Evolutionary conservation across 2,888 invertebrate genomes (phyloP).

Genomic region (Yponomeuta sedellus): DNA sequence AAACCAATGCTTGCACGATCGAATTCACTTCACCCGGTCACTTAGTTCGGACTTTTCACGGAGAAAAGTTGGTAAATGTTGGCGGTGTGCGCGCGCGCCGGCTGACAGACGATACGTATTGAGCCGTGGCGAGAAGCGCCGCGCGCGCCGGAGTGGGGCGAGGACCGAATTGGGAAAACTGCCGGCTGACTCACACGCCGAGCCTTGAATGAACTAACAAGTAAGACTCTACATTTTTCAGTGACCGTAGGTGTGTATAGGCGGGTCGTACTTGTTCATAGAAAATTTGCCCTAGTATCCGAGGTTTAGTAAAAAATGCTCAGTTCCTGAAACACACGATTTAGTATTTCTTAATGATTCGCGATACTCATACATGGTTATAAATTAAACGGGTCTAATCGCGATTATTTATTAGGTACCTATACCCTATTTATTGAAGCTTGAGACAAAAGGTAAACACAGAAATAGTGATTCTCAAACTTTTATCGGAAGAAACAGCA

Average conservation of each 20-base stretch:
- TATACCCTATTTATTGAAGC: too few relatives aligned
- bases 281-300: neutral
- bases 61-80: conserved; percentile 59
- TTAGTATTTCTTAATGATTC: too few relatives aligned
- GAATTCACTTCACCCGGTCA: conserved; percentile 21
- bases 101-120: conserved; percentile 45
- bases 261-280: neutral
- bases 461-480: too few relatives aligned
- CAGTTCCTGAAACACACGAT: neutral
- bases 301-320: neutral
- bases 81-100: conserved; percentile 35
- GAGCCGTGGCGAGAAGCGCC: conserved; percentile 42
- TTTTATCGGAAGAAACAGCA: too few relatives aligned
- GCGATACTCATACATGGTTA: too few relatives aligned
- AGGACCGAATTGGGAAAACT: conserved; percentile 55
- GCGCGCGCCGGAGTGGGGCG: conserved; percentile 54
- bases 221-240: neutral
- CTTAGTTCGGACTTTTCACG: conserved; percentile 61
- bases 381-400: too few relatives aligned
- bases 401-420: too few relatives aligned
- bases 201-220: neutral
- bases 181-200: conserved; percentile 34
- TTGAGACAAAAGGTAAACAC: too few relatives aligned
- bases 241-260: neutral
- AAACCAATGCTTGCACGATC: conserved; percentile 15